phyloP scores from a whole-genome alignment of 2,113 vertebrate species.

The Sinocyclocheilus anshuiensis region DNA sequence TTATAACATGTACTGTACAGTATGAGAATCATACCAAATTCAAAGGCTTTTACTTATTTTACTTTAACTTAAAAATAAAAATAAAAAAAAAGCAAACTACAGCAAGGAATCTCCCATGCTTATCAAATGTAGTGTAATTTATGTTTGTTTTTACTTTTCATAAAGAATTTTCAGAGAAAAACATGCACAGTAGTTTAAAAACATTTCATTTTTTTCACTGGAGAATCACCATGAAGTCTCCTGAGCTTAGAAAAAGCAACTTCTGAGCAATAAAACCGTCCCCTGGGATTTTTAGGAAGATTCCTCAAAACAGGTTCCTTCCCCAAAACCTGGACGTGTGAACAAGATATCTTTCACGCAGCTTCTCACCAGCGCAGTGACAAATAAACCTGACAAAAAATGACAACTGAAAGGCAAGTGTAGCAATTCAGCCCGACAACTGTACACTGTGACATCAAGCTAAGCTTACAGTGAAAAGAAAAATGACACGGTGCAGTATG shows the following conservation, averaged over 20 bases:
- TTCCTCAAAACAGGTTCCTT: background rate
- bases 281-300: background rate
- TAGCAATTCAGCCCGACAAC: conserved; percentile 15
- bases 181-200: background rate
- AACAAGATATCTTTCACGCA: conserved; percentile 25
- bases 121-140: background rate
- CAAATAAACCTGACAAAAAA: conserved; percentile 19
- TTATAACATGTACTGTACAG: too few species aligned
- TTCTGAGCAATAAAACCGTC: background rate
- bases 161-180: background rate
- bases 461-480: conserved; percentile 11
- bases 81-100: too few species aligned
- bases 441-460: conserved; percentile 10
- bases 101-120: too few species aligned
- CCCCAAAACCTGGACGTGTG: background rate
- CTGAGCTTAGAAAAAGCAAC: background rate
- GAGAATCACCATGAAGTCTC: background rate
- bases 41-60: too few species aligned
- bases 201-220: background rate
- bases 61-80: too few species aligned
- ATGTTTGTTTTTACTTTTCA: background rate
- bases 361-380: background rate
- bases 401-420: conserved; percentile 26
- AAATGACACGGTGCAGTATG: background rate
- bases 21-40: too few species aligned